A percentile compares a stretch with the other conserved stretches of the same genome.
These are phyloP conservation scores for Diabrotica balteata DNA, from an alignment of 2,888 invertebrate genomes.

Conservation along the genomic window DNA sequence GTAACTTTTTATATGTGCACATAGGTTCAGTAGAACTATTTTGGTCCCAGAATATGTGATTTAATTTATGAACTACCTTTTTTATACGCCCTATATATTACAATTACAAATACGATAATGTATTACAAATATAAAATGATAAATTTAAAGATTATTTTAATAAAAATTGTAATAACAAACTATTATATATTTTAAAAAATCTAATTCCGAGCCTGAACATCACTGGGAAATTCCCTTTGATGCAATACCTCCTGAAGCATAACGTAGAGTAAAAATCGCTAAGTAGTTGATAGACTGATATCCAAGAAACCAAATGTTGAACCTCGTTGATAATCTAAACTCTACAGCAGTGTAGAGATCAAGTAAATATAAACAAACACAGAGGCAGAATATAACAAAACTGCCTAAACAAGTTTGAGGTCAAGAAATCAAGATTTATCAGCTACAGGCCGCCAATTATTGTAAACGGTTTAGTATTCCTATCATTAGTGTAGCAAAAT, in stretches of 20 bases:
- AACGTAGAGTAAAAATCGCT: constrained; percentile 10
- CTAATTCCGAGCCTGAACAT: constrained; percentile 4
- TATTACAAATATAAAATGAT: no score
- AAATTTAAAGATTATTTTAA: no score
- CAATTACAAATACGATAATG: no score
- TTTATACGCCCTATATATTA: no score
- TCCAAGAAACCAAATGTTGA: constrained; percentile 6
- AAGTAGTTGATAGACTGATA: constrained; percentile 3
- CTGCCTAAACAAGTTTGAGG: constrained; percentile 23
- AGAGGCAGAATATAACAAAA: background rate
- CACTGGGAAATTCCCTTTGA: constrained; percentile 23
- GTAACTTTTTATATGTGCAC: no score
- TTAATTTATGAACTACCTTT: no score
- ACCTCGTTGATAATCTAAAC: background rate
- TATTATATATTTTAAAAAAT: no score
- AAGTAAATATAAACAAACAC: constrained; percentile 1
- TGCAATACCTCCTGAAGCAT: constrained; percentile 19
- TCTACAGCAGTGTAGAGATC: background rate
- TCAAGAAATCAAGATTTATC: constrained; percentile 21
- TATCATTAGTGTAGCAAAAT: background rate
- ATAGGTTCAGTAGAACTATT: no score
- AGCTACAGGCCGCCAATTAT: constrained; percentile 1
- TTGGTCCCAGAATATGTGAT: no score
- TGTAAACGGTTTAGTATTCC: constrained; percentile 8
- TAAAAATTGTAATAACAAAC: no score